Conservation (phyloP, 1,140 invertebrate genomes). For the Drosophila erecta region DNA sequence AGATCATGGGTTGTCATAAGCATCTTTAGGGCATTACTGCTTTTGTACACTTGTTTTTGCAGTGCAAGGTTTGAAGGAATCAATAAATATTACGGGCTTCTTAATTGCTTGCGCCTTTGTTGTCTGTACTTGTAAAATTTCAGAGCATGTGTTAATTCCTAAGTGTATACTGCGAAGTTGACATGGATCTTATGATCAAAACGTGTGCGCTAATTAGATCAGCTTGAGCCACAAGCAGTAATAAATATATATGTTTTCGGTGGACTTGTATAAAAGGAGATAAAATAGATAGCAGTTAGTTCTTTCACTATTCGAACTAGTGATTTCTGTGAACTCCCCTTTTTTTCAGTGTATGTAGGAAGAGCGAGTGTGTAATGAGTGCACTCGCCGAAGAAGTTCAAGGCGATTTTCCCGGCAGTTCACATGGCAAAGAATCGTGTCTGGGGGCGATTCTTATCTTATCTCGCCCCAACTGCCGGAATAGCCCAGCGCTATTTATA, state of each 20-base stretch:
- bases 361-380: constrained; percentile 29
- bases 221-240: too few relatives aligned
- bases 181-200: not conserved
- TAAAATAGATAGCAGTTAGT: too few relatives aligned
- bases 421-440: constrained; percentile 21
- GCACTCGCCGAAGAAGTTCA: constrained; percentile 26
- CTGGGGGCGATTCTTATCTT: constrained; percentile 42
- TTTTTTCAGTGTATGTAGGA: not conserved
- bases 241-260: too few relatives aligned
- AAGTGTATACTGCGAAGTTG: not conserved
- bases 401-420: constrained; percentile 24
- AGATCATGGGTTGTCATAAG: constrained; percentile 27
- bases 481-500: constrained; percentile 48
- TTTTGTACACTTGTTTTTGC: too few relatives aligned
- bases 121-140: not conserved
- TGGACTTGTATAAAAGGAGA: too few relatives aligned
- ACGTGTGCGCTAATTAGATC: too few relatives aligned
- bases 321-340: too few relatives aligned
- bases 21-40: constrained; percentile 5
- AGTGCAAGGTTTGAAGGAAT: not conserved
- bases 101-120: too few relatives aligned
- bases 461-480: constrained; percentile 44
- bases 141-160: too few relatives aligned
- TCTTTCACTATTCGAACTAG: too few relatives aligned
- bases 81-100: too few relatives aligned